Percentiles rank a stretch among this genome's conserved stretches.
phyloP scores from a whole-genome alignment of 2,888 invertebrate species.

The Polyploca ridens region DNA sequence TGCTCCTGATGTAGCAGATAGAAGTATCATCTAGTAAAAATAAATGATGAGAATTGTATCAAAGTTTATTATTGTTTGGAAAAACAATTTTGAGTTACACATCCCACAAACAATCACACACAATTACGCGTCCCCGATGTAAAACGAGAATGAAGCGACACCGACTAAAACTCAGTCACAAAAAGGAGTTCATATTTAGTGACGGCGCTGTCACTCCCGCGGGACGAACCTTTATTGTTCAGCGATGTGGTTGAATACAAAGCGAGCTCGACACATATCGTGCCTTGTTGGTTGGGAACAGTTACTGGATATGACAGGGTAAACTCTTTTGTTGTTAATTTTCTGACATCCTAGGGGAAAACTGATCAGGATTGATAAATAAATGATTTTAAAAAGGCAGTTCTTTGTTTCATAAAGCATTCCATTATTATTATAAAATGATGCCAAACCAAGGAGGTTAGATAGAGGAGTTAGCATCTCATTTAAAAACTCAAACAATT shows the following conservation, averaged over 20 bases:
- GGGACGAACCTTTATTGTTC: constrained; percentile 57
- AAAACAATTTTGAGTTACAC: not conserved
- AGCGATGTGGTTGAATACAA: constrained; percentile 56
- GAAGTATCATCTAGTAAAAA: not conserved
- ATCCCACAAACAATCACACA: constrained; percentile 16
- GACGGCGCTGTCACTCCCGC: constrained; percentile 51
- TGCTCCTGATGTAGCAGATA: constrained; percentile 18
- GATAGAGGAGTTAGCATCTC: too few relatives aligned
- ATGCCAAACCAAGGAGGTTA: too few relatives aligned
- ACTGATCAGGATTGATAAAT: not conserved
- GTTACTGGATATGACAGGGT: constrained; percentile 6
- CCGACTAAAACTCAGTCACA: constrained; percentile 36
- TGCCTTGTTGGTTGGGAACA: constrained; percentile 19
- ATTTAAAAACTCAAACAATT: too few relatives aligned
- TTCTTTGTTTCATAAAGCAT: too few relatives aligned
- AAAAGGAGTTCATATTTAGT: constrained; percentile 65
- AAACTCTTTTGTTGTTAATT: not conserved
- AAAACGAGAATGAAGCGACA: constrained; percentile 17
- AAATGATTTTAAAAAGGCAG: too few relatives aligned
- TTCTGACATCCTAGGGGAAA: not conserved
- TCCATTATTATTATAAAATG: too few relatives aligned
- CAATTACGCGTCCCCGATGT: constrained; percentile 17
- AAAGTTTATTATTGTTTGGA: not conserved
- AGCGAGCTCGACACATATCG: constrained; percentile 36
- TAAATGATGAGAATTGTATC: not conserved